Percentiles rank a stretch among this genome's conserved stretches.
Evolutionary conservation across 2,888 invertebrate species (phyloP).

Genomic region (Hydrotaea cyrtoneurina): DNA sequence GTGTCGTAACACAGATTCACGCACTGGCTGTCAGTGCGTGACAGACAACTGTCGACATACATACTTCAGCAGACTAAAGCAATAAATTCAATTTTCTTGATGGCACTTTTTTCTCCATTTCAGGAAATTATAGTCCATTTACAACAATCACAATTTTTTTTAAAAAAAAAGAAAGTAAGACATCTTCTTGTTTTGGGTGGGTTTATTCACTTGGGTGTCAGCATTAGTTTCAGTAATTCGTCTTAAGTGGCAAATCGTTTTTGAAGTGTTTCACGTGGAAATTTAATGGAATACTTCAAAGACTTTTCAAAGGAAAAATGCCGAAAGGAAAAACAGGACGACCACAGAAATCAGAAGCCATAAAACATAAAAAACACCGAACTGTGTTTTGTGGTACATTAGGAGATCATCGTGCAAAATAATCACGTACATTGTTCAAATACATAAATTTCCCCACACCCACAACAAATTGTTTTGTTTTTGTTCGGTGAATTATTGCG

Average conservation of each 20-base stretch:
- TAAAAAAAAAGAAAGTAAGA: not conserved
- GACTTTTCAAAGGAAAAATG: not conserved
- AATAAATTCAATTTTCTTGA: slow-evolving; percentile 7
- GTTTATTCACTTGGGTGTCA: not conserved
- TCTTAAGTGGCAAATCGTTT: not conserved
- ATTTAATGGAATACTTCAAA: not conserved
- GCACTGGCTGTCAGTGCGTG: not conserved
- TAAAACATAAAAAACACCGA: not conserved
- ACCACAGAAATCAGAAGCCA: not conserved
- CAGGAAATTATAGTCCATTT: not conserved
- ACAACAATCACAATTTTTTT: not conserved
- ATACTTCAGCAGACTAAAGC: not conserved
- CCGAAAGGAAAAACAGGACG: not conserved
- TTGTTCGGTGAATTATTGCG: not conserved
- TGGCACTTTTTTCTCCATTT: not conserved
- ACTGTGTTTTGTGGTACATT: not conserved
- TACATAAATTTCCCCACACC: not conserved
- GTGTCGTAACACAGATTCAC: not conserved
- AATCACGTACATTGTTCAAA: slow-evolving; percentile 34
- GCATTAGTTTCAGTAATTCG: not conserved
- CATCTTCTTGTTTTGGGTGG: not conserved
- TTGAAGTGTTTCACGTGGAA: not conserved
- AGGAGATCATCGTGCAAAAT: slow-evolving; percentile 1
- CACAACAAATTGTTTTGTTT: slow-evolving; percentile 7
- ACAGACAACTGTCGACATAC: not conserved